Evolutionary conservation across 2,888 invertebrate genomes (phyloP).

Genomic region (Gnatocerus cornutus): DNA sequence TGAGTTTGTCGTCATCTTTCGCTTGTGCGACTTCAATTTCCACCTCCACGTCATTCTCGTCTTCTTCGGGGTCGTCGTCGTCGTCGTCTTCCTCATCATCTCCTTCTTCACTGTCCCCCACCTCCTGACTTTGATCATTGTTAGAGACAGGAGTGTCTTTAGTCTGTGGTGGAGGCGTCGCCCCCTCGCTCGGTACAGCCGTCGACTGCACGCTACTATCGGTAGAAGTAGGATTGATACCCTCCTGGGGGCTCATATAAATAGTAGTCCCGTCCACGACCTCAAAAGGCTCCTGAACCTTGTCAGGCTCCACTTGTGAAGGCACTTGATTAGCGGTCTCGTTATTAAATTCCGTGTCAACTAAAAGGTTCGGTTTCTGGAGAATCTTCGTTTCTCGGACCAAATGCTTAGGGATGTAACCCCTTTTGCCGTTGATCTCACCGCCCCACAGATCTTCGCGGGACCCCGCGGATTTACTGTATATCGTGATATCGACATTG

Average conservation of each 20-base stretch:
- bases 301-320: conserved; percentile 58
- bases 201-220: conserved; percentile 53
- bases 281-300: conserved; percentile 65
- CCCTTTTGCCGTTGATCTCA: conserved; percentile 79
- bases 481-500: conserved; percentile 76
- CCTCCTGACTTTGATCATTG: too few species aligned
- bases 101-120: too few species aligned
- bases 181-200: conserved; percentile 18
- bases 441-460: conserved; percentile 79
- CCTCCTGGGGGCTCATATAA: conserved; percentile 62
- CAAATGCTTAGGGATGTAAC: conserved; percentile 77
- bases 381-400: conserved; percentile 77
- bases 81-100: too few species aligned
- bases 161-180: background rate
- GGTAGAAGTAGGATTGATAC: conserved; percentile 52
- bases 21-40: background rate
- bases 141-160: too few species aligned
- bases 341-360: conserved; percentile 70
- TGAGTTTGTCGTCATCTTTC: too few species aligned
- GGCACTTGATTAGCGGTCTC: conserved; percentile 47
- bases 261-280: conserved; percentile 82
- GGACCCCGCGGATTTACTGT: conserved; percentile 81
- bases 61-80: too few species aligned
- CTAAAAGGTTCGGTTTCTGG: conserved; percentile 66
- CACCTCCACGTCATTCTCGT: background rate